These are phyloP conservation scores for Sciurus carolinensis DNA, from an alignment of 2,797 vertebrate genomes.

Conservation along the genomic window DNA sequence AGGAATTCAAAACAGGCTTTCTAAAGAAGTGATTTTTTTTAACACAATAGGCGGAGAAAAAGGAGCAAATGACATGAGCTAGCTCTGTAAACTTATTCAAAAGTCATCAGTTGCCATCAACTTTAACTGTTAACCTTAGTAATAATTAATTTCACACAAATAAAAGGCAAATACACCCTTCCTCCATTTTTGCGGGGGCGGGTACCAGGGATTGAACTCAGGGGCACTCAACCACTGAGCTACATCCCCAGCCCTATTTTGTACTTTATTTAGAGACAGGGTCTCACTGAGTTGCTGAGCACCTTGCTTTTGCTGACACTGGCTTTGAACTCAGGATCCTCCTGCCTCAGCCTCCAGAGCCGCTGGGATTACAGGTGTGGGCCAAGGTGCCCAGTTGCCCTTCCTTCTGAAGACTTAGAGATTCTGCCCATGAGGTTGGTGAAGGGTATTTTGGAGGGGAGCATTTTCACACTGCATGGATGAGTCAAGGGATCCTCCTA, in stretches of 20 bases:
- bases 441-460: neutral
- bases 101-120: slow-evolving; percentile 33
- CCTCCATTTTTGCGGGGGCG: too few relatives aligned
- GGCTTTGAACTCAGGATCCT: too few relatives aligned
- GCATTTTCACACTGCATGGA: neutral
- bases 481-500: neutral
- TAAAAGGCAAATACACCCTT: neutral
- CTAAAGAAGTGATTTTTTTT: slow-evolving; percentile 50
- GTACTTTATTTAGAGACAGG: too few relatives aligned
- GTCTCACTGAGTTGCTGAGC: too few relatives aligned
- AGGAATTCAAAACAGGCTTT: slow-evolving; percentile 31
- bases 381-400: too few relatives aligned
- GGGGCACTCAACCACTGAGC: too few relatives aligned
- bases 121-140: neutral
- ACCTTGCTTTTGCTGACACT: too few relatives aligned
- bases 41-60: neutral
- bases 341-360: too few relatives aligned
- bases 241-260: too few relatives aligned
- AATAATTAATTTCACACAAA: slow-evolving; percentile 35
- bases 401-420: neutral
- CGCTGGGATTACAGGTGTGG: too few relatives aligned
- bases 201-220: too few relatives aligned
- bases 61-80: neutral
- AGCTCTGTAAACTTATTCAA: neutral
- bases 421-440: neutral